Evolutionary conservation across 2,797 vertebrate species (phyloP).

Genomic region (Octomys mimax): DNA sequence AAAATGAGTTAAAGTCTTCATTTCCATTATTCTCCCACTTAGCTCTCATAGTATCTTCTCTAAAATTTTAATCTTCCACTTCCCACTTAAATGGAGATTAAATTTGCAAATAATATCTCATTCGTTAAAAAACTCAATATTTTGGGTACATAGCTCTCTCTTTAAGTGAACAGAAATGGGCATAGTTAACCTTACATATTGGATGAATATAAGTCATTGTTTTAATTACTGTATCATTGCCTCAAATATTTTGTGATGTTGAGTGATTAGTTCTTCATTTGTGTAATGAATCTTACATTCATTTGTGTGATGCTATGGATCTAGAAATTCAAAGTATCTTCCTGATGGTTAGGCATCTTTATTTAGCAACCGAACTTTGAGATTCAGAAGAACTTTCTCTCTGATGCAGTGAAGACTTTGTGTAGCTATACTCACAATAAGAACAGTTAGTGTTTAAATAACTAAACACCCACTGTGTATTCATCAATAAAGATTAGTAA

Average conservation of each 20-base stretch:
- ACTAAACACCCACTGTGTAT: background rate
- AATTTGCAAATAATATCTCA: background rate
- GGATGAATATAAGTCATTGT: background rate
- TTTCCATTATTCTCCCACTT: background rate
- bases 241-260: conserved; percentile 1
- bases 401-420: background rate
- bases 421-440: conserved; percentile 2
- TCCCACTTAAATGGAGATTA: background rate
- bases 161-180: background rate
- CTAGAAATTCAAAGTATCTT: conserved; percentile 44
- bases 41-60: background rate
- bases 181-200: background rate
- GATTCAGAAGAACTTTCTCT: conserved; percentile 8
- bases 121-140: background rate
- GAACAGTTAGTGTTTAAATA: conserved; percentile 7
- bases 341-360: background rate
- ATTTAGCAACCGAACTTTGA: background rate
- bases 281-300: background rate
- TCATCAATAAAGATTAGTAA: conserved; percentile 48
- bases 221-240: background rate
- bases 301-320: background rate
- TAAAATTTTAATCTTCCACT: conserved; percentile 4
- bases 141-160: conserved; percentile 8
- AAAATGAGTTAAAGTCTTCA: background rate
- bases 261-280: background rate